These are phyloP conservation scores for Varecia variegata DNA, from an alignment of 2,797 vertebrate species.

Conservation along the genomic window DNA sequence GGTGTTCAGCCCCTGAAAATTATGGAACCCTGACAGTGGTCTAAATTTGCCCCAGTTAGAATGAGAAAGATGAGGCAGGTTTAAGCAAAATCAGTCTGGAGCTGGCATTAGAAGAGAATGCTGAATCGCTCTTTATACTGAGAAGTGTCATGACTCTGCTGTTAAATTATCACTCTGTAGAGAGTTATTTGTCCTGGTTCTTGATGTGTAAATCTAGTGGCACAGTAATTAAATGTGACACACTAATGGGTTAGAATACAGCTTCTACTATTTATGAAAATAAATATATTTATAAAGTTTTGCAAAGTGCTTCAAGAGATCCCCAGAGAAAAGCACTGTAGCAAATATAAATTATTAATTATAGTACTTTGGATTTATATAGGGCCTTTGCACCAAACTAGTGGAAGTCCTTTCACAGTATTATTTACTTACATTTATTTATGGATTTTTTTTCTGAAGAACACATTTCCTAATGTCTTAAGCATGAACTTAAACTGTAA, in stretches of 20 bases:
- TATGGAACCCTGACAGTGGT: not conserved
- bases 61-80: not conserved
- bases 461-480: not conserved
- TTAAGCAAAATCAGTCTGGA: not conserved
- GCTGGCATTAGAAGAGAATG: not conserved
- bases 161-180: slow-evolving; percentile 41
- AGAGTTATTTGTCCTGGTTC: slow-evolving; percentile 11
- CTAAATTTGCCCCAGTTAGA: not conserved
- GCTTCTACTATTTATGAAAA: not conserved
- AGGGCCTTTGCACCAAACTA: not conserved
- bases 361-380: not conserved
- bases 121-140: not conserved
- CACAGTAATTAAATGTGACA: slow-evolving; percentile 35
- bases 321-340: not conserved
- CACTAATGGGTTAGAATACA: slow-evolving; percentile 6
- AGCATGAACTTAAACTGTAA: not conserved
- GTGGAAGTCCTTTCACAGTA: not conserved
- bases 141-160: not conserved
- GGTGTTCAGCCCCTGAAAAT: not conserved
- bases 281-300: slow-evolving; percentile 52
- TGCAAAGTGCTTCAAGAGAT: not conserved
- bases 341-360: slow-evolving; percentile 26
- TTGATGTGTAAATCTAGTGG: not conserved
- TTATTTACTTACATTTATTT: not conserved
- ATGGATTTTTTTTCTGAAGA: not conserved